Percentiles rank a stretch among this genome's conserved stretches.
Conservation (phyloP, 2,113 vertebrate genomes). For the Murina feae region DNA sequence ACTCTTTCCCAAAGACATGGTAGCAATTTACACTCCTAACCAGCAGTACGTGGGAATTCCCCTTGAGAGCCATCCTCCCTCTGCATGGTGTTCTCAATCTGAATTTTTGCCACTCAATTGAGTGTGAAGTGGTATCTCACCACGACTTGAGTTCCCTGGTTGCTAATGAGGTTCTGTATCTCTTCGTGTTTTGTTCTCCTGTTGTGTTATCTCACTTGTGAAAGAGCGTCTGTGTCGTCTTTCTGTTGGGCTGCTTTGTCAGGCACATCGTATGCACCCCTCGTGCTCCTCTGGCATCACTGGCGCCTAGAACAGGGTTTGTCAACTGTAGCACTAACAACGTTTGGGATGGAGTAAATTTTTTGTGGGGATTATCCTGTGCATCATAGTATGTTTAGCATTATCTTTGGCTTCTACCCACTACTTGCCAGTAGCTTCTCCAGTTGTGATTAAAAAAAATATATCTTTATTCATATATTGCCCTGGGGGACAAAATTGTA, state of each 20-base stretch:
- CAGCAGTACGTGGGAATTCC: neutral
- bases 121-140: conserved; percentile 38
- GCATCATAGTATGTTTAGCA: neutral
- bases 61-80: neutral
- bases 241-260: neutral
- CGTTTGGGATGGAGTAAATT: neutral
- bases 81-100: neutral
- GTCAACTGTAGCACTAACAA: neutral
- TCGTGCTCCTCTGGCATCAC: neutral
- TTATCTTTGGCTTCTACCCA: neutral
- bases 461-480: neutral
- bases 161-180: neutral
- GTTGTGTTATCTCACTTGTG: conserved; percentile 35
- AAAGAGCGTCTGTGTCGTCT: neutral
- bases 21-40: neutral
- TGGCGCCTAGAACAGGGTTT: neutral
- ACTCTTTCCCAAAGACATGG: neutral
- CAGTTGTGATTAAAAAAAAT: neutral
- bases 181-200: conserved; percentile 14
- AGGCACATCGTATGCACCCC: neutral
- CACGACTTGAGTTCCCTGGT: conserved; percentile 27
- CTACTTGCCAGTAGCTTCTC: neutral
- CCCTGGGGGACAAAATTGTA: neutral
- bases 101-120: conserved; percentile 31
- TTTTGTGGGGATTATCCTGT: neutral